phyloP scores from a whole-genome alignment of 2,113 vertebrate species.

The Pampusana beccarii region DNA sequence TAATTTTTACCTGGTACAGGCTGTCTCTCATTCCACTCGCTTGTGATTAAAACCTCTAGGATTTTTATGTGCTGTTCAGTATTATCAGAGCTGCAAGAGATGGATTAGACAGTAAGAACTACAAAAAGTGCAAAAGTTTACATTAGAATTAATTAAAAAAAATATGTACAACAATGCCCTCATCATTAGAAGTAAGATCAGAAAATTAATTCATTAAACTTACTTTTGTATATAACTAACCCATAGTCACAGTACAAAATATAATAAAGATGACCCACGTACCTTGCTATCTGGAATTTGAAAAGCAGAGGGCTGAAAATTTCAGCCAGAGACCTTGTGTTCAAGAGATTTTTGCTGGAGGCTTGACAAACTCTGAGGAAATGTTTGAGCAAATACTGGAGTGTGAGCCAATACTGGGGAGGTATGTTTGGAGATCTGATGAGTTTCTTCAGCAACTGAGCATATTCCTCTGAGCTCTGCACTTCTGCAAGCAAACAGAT shows the following conservation, averaged over 20 bases:
- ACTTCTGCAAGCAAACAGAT: conserved; percentile 78
- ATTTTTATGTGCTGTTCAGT: conserved; percentile 88
- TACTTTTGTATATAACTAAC: background rate
- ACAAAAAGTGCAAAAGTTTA: background rate
- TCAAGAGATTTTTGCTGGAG: conserved; percentile 87
- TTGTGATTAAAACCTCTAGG: conserved; percentile 90
- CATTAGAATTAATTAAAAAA: background rate
- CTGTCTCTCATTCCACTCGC: conserved; percentile 89
- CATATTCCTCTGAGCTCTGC: conserved; percentile 86
- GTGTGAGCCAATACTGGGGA: conserved; percentile 92
- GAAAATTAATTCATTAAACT: background rate
- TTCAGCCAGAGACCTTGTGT: conserved; percentile 85
- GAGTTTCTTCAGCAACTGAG: conserved; percentile 85
- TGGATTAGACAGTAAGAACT: background rate
- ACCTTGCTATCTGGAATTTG: conserved; percentile 87
- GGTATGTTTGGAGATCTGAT: conserved; percentile 85
- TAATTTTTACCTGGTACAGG: conserved; percentile 88
- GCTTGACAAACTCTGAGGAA: conserved; percentile 88
- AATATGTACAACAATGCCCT: background rate
- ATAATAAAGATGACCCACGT: conserved; percentile 14
- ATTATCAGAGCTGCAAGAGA: conserved; percentile 86
- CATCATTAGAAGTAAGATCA: background rate
- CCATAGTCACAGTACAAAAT: background rate
- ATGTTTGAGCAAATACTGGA: conserved; percentile 93
- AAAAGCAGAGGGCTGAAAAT: conserved; percentile 94